A percentile compares a stretch with the other conserved stretches of the same genome.
Evolutionary conservation across 2,797 vertebrate species (phyloP).

Genomic region (Vespertilio murinus): DNA sequence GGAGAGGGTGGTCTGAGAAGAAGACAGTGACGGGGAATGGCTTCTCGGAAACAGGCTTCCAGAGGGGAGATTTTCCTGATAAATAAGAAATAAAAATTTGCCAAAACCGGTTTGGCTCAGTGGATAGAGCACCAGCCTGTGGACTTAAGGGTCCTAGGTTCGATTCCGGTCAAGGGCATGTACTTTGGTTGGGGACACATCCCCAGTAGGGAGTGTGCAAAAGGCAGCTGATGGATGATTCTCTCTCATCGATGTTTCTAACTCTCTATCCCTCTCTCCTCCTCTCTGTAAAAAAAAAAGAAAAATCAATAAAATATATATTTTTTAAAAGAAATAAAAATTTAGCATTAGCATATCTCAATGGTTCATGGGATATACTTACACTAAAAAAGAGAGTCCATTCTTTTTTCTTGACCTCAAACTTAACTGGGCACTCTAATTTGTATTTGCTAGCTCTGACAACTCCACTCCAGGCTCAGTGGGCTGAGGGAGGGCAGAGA

Average conservation of each 20-base stretch:
- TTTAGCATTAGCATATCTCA: not conserved
- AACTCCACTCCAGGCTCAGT: not conserved
- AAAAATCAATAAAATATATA: too few species aligned
- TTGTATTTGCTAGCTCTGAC: not conserved
- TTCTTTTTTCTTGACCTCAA: not conserved
- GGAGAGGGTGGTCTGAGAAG: not conserved
- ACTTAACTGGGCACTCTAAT: not conserved
- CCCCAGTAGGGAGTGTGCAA: too few species aligned
- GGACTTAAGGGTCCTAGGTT: too few species aligned
- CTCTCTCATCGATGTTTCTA: too few species aligned
- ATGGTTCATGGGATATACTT: not conserved
- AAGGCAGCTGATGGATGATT: too few species aligned
- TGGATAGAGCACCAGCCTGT: too few species aligned
- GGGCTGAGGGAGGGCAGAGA: not conserved
- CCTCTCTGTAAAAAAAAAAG: too few species aligned
- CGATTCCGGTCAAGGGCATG: too few species aligned
- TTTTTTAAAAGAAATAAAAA: too few species aligned
- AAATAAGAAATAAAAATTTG: not conserved
- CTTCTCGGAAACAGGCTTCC: not conserved
- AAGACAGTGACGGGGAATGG: not conserved
- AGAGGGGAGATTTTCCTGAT: not conserved
- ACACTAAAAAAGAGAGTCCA: not conserved
- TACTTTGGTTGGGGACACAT: too few species aligned
- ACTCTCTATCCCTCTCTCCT: too few species aligned
- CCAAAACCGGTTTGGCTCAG: too few species aligned